Evolutionary conservation across 2,113 vertebrate genomes (phyloP).

Genomic region (Pygoscelis antarcticus): DNA sequence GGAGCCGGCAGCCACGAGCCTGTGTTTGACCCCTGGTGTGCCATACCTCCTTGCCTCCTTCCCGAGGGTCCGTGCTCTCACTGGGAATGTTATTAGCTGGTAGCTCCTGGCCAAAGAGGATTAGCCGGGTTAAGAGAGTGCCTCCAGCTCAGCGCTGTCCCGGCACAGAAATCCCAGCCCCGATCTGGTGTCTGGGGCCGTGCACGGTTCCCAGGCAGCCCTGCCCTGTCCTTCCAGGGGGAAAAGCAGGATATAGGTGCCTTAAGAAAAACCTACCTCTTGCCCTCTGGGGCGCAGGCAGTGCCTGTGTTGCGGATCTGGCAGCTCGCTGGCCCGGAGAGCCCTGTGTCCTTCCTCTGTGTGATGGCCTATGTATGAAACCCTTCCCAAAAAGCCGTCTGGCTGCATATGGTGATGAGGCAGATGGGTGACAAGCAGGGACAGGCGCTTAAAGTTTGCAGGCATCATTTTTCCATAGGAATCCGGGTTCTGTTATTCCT

Average conservation of each 20-base stretch:
- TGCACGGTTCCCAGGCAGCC: accelerated
- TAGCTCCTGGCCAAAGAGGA: constrained; percentile 34
- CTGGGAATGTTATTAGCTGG: neutral
- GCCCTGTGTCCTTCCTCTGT: accelerated
- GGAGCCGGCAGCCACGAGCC: accelerated
- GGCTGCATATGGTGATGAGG: accelerated
- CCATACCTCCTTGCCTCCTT: neutral
- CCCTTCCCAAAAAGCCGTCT: neutral
- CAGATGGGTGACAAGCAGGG: neutral
- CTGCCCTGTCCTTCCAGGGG: neutral
- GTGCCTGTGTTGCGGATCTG: neutral
- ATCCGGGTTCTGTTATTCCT: neutral
- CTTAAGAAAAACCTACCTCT: neutral
- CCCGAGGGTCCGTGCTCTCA: neutral
- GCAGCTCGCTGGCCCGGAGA: accelerated
- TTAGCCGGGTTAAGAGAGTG: constrained; percentile 9
- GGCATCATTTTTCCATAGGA: neutral
- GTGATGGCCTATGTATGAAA: neutral
- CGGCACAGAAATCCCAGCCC: neutral
- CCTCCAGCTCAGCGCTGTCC: neutral
- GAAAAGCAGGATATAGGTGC: neutral
- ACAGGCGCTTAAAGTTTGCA: neutral
- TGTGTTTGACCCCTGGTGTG: accelerated
- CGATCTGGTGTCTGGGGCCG: neutral
- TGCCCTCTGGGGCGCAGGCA: neutral